Evolutionary conservation across 2,888 invertebrate genomes (phyloP), one percentile per base, ranked within the genome.

Genomic region (Trissolcus brochymenae): DNA sequence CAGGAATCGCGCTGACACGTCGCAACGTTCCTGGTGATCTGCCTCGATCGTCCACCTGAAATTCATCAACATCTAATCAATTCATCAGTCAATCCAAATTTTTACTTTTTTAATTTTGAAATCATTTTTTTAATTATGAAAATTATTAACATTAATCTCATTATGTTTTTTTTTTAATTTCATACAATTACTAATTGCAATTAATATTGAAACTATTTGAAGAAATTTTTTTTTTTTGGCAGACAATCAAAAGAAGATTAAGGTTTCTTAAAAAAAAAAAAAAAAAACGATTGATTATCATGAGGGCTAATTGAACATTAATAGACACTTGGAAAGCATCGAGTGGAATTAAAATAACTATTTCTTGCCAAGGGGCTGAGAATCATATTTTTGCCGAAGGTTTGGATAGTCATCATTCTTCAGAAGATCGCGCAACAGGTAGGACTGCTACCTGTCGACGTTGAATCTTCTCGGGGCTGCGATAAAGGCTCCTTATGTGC

Each of bases 11-110:
- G 56, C 83, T 87, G 70, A 84, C 82, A 78, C 88, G 88, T 85
- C 88, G 84, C 84, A 85, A 84, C 79, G 86, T 85, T 81, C 86
- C 87, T 74, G 88, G 86, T 80, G 88, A 88, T 84, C 88, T 86
- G 72, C 87, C 88, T 80, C 88, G 87, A 82, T 89, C 88, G 82
- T 89, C 88, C 84, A 87, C 84, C 89, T 89, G 82, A 78, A 68
- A 79, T 35, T 11, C 64, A 61, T 25, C 40, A 50, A 53, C 9
- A 3, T 16, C 16, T 14, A 6, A 49, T 49, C 16, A 49, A 16
- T 49, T 25, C 25, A 4, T 6, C 25, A 25, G 25, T 25, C 25
- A 19, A 2, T 19, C 1, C 19, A 19, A 19, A 19, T 19, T n/a
- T n/a, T n/a, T n/a, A n/a, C n/a, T 21, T 21, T 21, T n/a, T n/a